Base-by-base conservation (phyloP, 1,140 invertebrate species). In the Drosophila parvula region DNA sequence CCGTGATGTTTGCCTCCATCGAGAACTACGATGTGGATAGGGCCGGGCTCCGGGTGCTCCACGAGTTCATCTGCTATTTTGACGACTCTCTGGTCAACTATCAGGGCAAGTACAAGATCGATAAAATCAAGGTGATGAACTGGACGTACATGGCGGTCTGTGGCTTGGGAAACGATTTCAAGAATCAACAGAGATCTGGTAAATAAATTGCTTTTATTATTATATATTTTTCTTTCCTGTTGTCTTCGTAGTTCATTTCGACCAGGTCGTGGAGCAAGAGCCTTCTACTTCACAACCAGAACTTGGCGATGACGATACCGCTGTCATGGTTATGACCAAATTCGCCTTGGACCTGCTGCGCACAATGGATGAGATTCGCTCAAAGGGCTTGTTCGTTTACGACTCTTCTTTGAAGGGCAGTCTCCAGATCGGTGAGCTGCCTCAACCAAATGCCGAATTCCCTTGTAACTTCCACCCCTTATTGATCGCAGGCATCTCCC, bases 91-190 rank as follows among this genome's bases (percentile, higher is more conserved):
- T 82, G 27, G 22, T 45, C 18, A 22, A 56, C 9, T 83, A 36
- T 74, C 53, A 69, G 47, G 51, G 56, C 30, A 77, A 69, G 18
- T 82, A 41, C 27, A 91, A 93, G 73, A 94, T 97, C 2, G 97
- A 97, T 82, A 98, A 97, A 92, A 98, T 98, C 12, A 99, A 98
- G 93, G 95, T 98, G 36, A 96, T 97, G 44, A 95, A 97, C 36
- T 97, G 96, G 92, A 98, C 97, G 0, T 98, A 98, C 80, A 98
- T 98, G 97, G 97, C 96, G n/a, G 97, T 97, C 1, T 97, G 97
- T 91, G 97, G 97, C 3, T 22, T 22, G 22, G 22, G 22, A 3
- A 22, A 22, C 22, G n/a, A 16, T 1, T 34, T 30, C 7, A 36
- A 43, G 16, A 36, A n/a, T 8, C 2, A 4, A 3, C 6, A 5